Conservation (phyloP, 2,888 invertebrate genomes). For the Criorhina ranunculi region DNA sequence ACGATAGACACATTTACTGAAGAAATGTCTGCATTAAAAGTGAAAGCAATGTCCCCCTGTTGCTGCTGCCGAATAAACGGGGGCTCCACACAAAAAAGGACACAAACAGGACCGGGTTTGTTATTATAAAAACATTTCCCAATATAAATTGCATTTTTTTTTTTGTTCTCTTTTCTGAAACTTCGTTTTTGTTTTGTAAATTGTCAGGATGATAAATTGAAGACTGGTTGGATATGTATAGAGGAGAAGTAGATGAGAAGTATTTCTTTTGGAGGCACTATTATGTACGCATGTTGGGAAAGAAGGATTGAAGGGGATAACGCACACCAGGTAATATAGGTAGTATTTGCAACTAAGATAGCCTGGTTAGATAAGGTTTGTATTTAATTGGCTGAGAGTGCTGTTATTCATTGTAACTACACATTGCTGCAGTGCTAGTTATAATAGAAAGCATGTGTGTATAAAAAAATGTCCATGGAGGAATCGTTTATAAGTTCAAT, state of each 20-base stretch:
- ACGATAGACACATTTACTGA: not conserved
- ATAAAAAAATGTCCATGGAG: no score
- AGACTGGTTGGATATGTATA: not conserved
- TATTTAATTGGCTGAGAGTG: conserved; percentile 25
- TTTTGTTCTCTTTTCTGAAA: not conserved
- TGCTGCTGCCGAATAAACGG: not conserved
- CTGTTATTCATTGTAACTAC: not conserved
- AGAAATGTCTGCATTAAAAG: no score
- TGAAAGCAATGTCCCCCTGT: no score
- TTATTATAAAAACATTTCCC: not conserved
- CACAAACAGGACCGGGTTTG: not conserved
- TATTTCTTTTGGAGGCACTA: not conserved
- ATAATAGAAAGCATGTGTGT: not conserved
- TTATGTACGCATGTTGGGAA: conserved; percentile 27
- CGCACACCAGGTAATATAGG: conserved; percentile 17
- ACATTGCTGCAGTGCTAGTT: not conserved
- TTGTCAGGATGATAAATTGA: conserved; percentile 4
- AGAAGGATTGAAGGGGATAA: conserved; percentile 15
- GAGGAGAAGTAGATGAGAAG: not conserved
- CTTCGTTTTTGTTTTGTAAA: no score
- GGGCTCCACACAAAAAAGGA: not conserved
- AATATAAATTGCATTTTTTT: not conserved
- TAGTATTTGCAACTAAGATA: not conserved
- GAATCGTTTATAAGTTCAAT: no score
- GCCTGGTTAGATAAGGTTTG: conserved; percentile 12